Percentiles rank a stretch among this genome's conserved stretches.
Evolutionary conservation across 2,113 vertebrate species (phyloP).

Genomic region (Perccottus glenii): DNA sequence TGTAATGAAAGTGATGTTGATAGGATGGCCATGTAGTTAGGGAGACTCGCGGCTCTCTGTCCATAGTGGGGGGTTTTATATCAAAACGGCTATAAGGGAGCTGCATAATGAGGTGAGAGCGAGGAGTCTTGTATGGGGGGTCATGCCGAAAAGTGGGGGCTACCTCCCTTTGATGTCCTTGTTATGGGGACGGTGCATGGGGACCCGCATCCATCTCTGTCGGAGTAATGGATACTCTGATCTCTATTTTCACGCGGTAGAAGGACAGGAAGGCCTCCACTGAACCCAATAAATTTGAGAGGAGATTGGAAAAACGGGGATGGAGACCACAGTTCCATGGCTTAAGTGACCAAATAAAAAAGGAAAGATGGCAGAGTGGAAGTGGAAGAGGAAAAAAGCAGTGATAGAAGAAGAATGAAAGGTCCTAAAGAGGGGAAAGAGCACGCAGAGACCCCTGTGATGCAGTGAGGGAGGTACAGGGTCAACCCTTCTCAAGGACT

Average conservation of each 20-base stretch:
- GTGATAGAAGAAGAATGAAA: slow-evolving; percentile 64
- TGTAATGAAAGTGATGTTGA: slow-evolving; percentile 87
- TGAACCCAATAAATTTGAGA: slow-evolving; percentile 88
- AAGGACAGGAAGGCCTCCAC: slow-evolving; percentile 85
- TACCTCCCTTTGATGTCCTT: slow-evolving; percentile 84
- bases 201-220: slow-evolving; percentile 85
- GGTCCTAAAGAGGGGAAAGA: slow-evolving; percentile 53
- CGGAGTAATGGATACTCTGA: slow-evolving; percentile 86
- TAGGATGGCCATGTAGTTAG: slow-evolving; percentile 84
- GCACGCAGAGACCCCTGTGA: slow-evolving; percentile 63
- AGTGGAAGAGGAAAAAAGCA: slow-evolving; percentile 57
- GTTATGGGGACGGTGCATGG: slow-evolving; percentile 77
- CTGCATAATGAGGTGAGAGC: slow-evolving; percentile 86
- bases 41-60: slow-evolving; percentile 72
- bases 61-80: slow-evolving; percentile 82
- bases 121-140: slow-evolving; percentile 79
- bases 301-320: slow-evolving; percentile 85
- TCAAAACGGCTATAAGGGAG: slow-evolving; percentile 83
- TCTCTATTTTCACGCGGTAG: slow-evolving; percentile 84
- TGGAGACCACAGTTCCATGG: slow-evolving; percentile 75
- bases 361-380: slow-evolving; percentile 63
- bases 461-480: slow-evolving; percentile 68
- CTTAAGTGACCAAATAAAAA: slow-evolving; percentile 84
- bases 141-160: slow-evolving; percentile 82
- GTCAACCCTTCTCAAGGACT: slow-evolving; percentile 78